Percentiles rank a stretch among this genome's conserved stretches.
Evolutionary conservation across 2,113 vertebrate species (phyloP).

Genomic region (Talpa occidentalis): DNA sequence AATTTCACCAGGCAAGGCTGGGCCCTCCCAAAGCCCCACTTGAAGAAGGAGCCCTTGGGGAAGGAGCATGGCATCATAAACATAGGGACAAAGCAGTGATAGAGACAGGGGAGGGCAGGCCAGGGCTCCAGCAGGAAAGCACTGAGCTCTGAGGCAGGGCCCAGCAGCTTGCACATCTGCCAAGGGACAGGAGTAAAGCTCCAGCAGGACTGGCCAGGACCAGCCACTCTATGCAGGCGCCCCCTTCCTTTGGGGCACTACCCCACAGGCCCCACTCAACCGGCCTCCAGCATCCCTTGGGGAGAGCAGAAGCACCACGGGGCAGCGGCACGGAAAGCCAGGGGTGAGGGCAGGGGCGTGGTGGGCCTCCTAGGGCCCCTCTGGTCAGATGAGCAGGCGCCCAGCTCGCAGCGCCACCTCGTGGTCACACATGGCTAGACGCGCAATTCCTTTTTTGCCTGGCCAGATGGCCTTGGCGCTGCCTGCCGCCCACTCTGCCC

Average conservation of each 20-base stretch:
- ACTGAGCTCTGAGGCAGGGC: too few relatives aligned
- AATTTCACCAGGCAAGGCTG: neutral
- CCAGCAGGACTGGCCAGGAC: too few relatives aligned
- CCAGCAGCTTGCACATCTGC: neutral
- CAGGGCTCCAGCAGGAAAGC: neutral
- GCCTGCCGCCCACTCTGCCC: rapidly evolving
- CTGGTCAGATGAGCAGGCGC: rapidly evolving
- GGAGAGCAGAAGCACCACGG: rapidly evolving
- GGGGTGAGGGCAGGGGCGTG: too few relatives aligned
- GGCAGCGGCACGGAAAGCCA: too few relatives aligned
- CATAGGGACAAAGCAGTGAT: neutral
- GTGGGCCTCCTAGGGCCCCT: rapidly evolving
- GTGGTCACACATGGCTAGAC: neutral
- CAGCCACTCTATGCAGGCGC: neutral
- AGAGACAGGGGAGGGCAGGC: neutral
- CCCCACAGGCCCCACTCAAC: neutral
- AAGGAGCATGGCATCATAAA: neutral
- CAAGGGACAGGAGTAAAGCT: neutral
- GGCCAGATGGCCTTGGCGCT: rapidly evolving
- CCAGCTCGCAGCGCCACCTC: conserved; percentile 36
- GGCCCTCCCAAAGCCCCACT: neutral
- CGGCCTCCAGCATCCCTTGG: neutral
- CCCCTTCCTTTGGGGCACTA: neutral
- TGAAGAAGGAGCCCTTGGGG: neutral
- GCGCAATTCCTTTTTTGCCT: neutral